Evolutionary conservation across 2,113 vertebrate species (phyloP).

Genomic region (Panthera leo): DNA sequence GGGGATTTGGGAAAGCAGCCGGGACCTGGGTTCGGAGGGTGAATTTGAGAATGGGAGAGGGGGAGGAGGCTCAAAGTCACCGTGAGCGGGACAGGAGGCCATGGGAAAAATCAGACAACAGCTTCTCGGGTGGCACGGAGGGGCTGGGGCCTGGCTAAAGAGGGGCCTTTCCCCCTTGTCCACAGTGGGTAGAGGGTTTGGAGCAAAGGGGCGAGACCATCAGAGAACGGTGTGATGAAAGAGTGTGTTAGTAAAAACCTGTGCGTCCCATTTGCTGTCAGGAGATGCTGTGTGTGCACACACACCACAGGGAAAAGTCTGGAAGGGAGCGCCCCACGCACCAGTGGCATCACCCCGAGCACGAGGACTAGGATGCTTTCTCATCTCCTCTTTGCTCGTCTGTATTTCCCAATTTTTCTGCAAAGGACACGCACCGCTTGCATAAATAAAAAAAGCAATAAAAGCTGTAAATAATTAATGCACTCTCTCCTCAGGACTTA

Average conservation of each 20-base stretch:
- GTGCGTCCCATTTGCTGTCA: accelerated
- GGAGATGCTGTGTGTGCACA: accelerated
- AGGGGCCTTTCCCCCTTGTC: not conserved
- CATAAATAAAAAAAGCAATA: constrained; percentile 61
- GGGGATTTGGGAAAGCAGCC: accelerated
- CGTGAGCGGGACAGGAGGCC: accelerated
- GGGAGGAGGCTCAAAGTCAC: not conserved
- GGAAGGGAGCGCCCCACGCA: not conserved
- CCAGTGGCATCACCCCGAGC: not conserved
- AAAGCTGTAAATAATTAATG: constrained; percentile 61
- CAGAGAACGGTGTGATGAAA: not conserved
- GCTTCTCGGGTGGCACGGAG: accelerated
- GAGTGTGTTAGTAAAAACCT: not conserved
- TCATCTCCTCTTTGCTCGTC: not conserved
- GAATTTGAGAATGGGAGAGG: not conserved
- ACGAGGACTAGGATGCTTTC: not conserved
- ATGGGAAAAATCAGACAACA: not conserved
- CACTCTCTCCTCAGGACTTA: not conserved
- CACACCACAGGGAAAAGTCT: not conserved
- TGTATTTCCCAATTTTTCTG: constrained; percentile 34
- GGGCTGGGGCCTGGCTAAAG: too few relatives aligned
- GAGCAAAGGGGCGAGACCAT: not conserved
- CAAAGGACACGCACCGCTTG: not conserved
- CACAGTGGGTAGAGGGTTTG: not conserved
- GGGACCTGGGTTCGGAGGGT: not conserved